These are phyloP conservation scores for Helicoverpa armigera DNA, from an alignment of 1,140 invertebrate species.

Conservation along the genomic window DNA sequence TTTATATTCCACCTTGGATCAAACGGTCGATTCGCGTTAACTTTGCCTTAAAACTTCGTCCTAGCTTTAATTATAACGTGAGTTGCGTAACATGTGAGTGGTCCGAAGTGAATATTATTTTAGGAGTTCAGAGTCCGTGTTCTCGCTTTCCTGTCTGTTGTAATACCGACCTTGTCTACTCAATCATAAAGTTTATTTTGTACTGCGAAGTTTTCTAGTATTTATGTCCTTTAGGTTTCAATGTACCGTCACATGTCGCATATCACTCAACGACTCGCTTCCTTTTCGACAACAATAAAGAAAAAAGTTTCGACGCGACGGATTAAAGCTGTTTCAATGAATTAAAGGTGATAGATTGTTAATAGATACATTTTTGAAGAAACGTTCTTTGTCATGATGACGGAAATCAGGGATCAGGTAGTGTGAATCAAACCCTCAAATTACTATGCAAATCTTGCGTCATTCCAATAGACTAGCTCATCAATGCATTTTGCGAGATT, in stretches of 20 bases:
- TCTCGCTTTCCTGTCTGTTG: constrained; percentile 37
- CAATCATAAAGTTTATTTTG: constrained; percentile 71
- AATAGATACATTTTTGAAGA: neutral
- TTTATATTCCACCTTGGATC: constrained; percentile 32
- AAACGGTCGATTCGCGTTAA: constrained; percentile 54
- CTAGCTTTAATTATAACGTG: constrained; percentile 82
- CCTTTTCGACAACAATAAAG: constrained; percentile 81
- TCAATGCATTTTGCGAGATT: neutral
- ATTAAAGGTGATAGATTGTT: constrained; percentile 46
- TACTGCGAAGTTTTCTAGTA: constrained; percentile 47
- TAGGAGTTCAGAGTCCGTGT: constrained; percentile 80
- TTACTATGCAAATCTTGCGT: too few species aligned
- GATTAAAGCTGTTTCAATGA: constrained; percentile 45
- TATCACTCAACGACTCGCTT: constrained; percentile 82
- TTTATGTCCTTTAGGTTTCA: constrained; percentile 64
- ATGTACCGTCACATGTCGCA: constrained; percentile 77
- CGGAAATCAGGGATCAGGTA: neutral
- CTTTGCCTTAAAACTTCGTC: constrained; percentile 72
- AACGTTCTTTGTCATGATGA: neutral
- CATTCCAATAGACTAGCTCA: neutral
- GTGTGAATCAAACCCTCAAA: neutral
- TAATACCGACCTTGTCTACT: constrained; percentile 64
- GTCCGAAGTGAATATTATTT: constrained; percentile 84
- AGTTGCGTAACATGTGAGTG: constrained; percentile 80
- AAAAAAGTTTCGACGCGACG: constrained; percentile 63